Conservation (phyloP, 2,113 vertebrate species). For the Microtus ochrogaster region DNA sequence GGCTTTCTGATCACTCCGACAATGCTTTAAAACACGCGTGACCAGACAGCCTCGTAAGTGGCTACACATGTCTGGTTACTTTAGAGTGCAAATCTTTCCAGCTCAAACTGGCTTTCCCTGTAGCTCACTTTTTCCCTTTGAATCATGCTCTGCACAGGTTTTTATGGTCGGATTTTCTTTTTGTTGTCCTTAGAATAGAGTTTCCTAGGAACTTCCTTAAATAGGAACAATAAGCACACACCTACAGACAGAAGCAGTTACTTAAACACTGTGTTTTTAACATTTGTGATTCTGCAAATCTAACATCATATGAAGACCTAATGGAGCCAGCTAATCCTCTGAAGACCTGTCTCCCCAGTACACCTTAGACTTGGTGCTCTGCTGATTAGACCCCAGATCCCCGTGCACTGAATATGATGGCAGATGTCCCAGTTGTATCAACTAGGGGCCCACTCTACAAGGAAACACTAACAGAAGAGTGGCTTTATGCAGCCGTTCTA, state of each 20-base stretch:
- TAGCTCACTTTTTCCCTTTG: conserved; percentile 79
- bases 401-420: neutral
- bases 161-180: conserved; percentile 71
- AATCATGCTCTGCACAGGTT: conserved; percentile 74
- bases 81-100: conserved; percentile 71
- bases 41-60: conserved; percentile 74
- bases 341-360: neutral
- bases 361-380: neutral
- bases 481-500: conserved; percentile 11
- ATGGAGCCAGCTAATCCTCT: neutral
- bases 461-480: conserved; percentile 32
- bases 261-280: neutral
- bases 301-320: neutral
- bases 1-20: conserved; percentile 59
- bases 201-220: conserved; percentile 65
- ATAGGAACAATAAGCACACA: conserved; percentile 37
- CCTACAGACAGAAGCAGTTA: conserved; percentile 13
- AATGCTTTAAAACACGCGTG: conserved; percentile 71
- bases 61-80: conserved; percentile 78
- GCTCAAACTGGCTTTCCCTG: conserved; percentile 63
- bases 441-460: neutral
- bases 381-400: neutral
- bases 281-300: neutral
- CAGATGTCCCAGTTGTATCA: conserved; percentile 35
- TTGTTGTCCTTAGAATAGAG: conserved; percentile 54